Evolutionary conservation across 35 echinoderm and acorn worm species (phyloP), one percentile per base, ranked within the genome.

Genomic region (Heliocidaris tuberculata): DNA sequence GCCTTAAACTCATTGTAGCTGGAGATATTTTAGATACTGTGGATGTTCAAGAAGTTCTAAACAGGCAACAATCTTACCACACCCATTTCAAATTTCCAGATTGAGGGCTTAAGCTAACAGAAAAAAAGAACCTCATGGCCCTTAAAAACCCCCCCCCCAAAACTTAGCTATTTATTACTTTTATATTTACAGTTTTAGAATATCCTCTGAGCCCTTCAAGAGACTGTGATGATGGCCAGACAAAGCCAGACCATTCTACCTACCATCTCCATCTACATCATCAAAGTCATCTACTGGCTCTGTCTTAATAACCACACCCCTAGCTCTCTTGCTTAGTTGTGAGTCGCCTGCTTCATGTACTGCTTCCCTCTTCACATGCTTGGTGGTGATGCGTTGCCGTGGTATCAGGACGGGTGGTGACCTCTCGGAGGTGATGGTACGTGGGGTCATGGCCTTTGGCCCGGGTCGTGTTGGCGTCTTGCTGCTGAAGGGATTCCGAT

Each of bases 381-480:
- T 93, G 11, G 16, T 27, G 31, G 50, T n/a, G 31, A 48, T 12
- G n/a, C 50, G 91, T 59, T 24, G 91, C 50, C n/a, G 15, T 5
- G 91, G 91, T 10, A 59, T 59, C 91, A 93, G 4, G 31, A 48
- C 15, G 13, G 93, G 94, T 30, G 96, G 91, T 8, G 96, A 88
- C 27, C 50, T 61, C 32, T 97, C 92, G 24, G 95, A 88, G 8
- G 60, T 92, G 27, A 95, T 95, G 59, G 93, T 95, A 5, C 96
- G 90, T 85, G 96, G 96, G 47, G 93, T 95, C 60, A 90, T 88
- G 29, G 86, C 2, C 42, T 65, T 56, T 24, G 96, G 86, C 19
- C 31, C n/a, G 30, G 96, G 94, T 49, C 95, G 92, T 4, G 94
- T 97, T n/a, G 96, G 96, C 1, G 96, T 97, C 87, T 95, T 97